Percentiles rank a stretch among this genome's conserved stretches.
Evolutionary conservation across 53 echinoderm and acorn worm species (phyloP).

Genomic region (Luidia sarsii): DNA sequence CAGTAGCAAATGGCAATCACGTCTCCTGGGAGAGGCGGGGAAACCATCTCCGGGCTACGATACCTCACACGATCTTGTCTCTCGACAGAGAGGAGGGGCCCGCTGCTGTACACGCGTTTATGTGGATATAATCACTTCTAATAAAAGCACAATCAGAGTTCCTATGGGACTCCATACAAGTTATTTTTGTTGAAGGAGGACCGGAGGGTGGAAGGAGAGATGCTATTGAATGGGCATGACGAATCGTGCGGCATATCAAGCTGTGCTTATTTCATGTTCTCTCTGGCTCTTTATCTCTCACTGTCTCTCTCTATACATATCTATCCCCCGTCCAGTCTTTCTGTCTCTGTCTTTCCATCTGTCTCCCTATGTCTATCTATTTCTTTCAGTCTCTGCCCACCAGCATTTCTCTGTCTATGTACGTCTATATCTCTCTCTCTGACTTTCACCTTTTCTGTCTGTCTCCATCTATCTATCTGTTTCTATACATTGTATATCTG

Average conservation of each 20-base stretch:
- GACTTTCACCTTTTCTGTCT: too few species aligned
- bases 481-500: too few species aligned
- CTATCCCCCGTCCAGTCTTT: too few species aligned
- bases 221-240: slow-evolving; percentile 28
- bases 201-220: slow-evolving; percentile 13
- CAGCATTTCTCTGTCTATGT: too few species aligned
- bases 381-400: too few species aligned
- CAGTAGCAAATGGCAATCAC: slow-evolving; percentile 32
- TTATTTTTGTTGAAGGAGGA: slow-evolving; percentile 34
- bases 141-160: not conserved
- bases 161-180: not conserved
- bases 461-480: too few species aligned
- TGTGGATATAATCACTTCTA: not conserved
- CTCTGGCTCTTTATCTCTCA: too few species aligned
- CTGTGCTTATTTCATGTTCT: slow-evolving; percentile 31
- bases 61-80: slow-evolving; percentile 12
- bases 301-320: too few species aligned
- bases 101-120: not conserved
- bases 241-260: slow-evolving; percentile 28
- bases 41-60: slow-evolving; percentile 37
- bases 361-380: too few species aligned
- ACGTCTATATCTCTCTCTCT: too few species aligned
- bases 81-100: not conserved
- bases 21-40: slow-evolving; percentile 12
- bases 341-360: too few species aligned